These are phyloP conservation scores for Formica exsecta DNA, from an alignment of 1,140 invertebrate genomes.

Conservation along the genomic window DNA sequence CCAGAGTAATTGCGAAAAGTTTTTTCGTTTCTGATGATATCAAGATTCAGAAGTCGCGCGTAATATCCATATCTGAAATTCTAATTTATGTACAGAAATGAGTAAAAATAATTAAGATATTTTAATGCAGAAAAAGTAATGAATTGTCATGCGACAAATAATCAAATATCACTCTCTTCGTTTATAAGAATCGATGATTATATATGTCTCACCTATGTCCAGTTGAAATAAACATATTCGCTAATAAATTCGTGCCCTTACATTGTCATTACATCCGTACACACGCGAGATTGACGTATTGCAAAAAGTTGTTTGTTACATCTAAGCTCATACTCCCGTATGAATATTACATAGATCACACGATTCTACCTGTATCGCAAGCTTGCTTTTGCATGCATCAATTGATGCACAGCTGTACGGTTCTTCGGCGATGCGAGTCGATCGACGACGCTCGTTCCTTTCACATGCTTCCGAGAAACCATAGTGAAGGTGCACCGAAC, in stretches of 20 bases:
- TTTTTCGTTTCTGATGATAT: neutral
- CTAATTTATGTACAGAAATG: too few relatives aligned
- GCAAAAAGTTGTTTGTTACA: neutral
- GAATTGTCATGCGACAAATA: too few relatives aligned
- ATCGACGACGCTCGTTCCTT: slow-evolving; percentile 11
- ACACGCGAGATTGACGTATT: too few relatives aligned
- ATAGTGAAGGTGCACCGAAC: slow-evolving; percentile 45
- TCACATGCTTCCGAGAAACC: slow-evolving; percentile 56
- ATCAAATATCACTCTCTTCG: too few relatives aligned
- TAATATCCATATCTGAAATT: too few relatives aligned
- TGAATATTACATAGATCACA: neutral
- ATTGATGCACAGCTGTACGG: neutral
- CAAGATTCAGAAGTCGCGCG: too few relatives aligned
- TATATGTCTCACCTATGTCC: too few relatives aligned
- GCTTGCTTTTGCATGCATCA: neutral
- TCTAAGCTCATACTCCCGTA: neutral
- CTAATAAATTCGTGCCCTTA: neutral
- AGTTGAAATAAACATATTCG: neutral
- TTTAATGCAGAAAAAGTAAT: too few relatives aligned
- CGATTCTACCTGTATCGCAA: neutral
- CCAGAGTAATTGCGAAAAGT: neutral
- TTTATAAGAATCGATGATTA: too few relatives aligned
- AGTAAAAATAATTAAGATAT: too few relatives aligned
- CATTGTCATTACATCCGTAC: neutral
- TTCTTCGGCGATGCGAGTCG: neutral